Evolutionary conservation across 1,140 invertebrate species (phyloP).

Genomic region (Ips nitidus): DNA sequence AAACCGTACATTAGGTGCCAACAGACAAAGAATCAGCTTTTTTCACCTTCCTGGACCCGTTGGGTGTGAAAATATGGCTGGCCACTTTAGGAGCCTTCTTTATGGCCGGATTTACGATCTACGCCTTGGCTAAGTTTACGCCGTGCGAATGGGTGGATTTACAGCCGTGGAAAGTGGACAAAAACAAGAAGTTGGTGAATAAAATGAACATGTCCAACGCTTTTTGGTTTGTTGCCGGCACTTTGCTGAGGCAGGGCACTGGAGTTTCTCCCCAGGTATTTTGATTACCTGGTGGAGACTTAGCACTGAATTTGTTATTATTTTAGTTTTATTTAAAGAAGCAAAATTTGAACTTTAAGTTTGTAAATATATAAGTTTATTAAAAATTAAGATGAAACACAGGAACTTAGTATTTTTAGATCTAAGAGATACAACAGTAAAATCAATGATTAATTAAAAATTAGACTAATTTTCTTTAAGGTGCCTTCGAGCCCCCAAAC

Average conservation of each 20-base stretch:
- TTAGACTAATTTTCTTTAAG: conserved; percentile 40
- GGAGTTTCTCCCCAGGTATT: conserved; percentile 85
- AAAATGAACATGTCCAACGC: conserved; percentile 90
- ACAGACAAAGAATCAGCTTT: conserved; percentile 86
- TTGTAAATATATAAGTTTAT: not conserved
- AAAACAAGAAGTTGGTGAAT: conserved; percentile 77
- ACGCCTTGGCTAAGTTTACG: conserved; percentile 91
- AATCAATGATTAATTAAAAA: not conserved
- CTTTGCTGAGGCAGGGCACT: conserved; percentile 87
- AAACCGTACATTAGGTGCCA: conserved; percentile 65
- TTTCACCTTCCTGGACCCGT: conserved; percentile 93
- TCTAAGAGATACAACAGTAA: not conserved
- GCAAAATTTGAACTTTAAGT: conserved; percentile 10
- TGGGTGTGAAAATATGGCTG: conserved; percentile 93
- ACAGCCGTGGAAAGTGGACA: conserved; percentile 78
- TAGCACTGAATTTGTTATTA: not conserved
- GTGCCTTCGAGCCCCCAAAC: conserved; percentile 70
- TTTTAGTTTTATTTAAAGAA: not conserved
- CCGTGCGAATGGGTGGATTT: conserved; percentile 95
- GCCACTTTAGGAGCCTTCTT: conserved; percentile 91
- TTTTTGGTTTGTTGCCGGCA: conserved; percentile 94
- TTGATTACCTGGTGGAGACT: no score
- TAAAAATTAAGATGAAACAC: not conserved
- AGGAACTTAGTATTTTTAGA: not conserved
- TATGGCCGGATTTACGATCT: conserved; percentile 89